Evolutionary conservation across 2,797 vertebrate genomes (phyloP), one percentile per base, ranked within the genome.

Genomic region (Falco rusticolus): DNA sequence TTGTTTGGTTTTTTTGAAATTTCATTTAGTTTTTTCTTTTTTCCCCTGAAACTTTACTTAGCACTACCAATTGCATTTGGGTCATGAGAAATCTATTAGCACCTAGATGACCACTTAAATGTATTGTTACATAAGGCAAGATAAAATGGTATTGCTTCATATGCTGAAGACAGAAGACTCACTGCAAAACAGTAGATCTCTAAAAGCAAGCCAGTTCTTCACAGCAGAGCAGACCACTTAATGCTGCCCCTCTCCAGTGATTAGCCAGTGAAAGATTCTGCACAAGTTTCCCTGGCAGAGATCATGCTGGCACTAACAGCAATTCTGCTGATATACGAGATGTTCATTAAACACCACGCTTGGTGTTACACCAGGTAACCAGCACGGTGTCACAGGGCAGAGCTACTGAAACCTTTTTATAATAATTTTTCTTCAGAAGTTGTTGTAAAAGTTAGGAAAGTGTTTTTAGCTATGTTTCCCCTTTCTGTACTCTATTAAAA

Each of bases 1-100:
- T 15, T 57, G 19, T 26, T 80, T 11, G 25, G 3, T 0, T 1
- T 28, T 51, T 61, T 31, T 6, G 0, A 3, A 31, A 19, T 65
- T 90, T 68, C 5, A 4, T 72, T 91, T 80, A 8, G 5, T 72
- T 79, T 69, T 4, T 39, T 74, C 4, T 39, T 89, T 80, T 86
- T 33, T 37, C 5, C n/a, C 22, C 25, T 37, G 22, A 57, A 93
- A 45, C 17, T 59, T 84, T 72, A 13, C 39, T 54, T 76, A 68
- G 33, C 19, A 14, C 19, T 79, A 71, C 39, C 28, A 79, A 18
- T 66, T 70, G 12, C 26, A 64, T 50, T 45, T 70, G 45, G 28
- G 25, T 70, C n/a, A 24, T 60, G 33, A 85, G 11, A 54, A 69
- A 65, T 54, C 50, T 75, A 0, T 60, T 69, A 77, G 37, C 77